Evolutionary conservation across 2,888 invertebrate species (phyloP), one percentile per base, ranked within the genome.

Genomic region (Imbricaverruca yamaguchii): DNA sequence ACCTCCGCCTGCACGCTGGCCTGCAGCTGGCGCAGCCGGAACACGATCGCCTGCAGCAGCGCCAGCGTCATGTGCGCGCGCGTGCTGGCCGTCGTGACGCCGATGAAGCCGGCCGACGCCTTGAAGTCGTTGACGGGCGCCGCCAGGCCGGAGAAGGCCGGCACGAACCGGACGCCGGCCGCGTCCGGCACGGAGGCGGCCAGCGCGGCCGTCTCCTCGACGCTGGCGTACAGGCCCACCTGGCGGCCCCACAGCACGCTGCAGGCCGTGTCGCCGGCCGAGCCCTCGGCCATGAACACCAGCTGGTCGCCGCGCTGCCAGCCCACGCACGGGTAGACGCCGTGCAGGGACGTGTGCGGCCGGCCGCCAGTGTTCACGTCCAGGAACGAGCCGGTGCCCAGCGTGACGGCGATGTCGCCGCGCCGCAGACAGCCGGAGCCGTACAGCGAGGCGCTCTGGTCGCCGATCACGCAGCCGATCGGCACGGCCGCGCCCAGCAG

Each of bases 331-430:
- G 23, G 80, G 83, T 74, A 77, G 80, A 81, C 7, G 91, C 91
- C 97, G 81, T 92, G 91, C 9, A 94, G 88, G 80, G 94, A 94
- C 0, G 95, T 93, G 86, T 94, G 93, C 0, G 96, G 93, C 83
- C 89, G 86, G 0, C 85, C 84, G 0, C 93, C 94, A 0, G 96
- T 95, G 86, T 95, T 93, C 63, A 96, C 91, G 86, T 96, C 91
- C 77, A 97, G 88, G 88, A 97, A 97, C 0, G 94, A 93, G 0
- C 97, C 97, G 0, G 97, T 97, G 0, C 97, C 97, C 89, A 97
- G 90, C 0, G 96, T 96, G 4, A 96, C 89, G 86, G 96, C 97
- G 1, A 95, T 90, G 86, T 94, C 93, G 56, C 94, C 93, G 0
- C 90, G 88, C 7, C 91, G 87, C 86, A 93, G 94, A 85, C 94